A percentile compares a stretch with the other conserved stretches of the same genome.
Evolutionary conservation across 2,888 invertebrate species (phyloP).

Genomic region (Trypoxylon attenuatum): DNA sequence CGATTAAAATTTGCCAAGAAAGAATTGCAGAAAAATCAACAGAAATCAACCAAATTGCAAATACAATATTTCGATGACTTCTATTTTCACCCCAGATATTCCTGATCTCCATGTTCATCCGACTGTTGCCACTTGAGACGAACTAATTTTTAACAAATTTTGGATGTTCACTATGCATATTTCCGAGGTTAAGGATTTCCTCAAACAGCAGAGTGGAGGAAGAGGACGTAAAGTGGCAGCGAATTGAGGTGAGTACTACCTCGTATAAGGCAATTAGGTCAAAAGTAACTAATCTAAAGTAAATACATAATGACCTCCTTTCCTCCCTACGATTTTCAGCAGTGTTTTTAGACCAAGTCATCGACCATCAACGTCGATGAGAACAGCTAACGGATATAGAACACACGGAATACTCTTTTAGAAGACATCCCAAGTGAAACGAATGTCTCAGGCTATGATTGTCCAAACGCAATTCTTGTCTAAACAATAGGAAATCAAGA

Average conservation of each 20-base stretch:
- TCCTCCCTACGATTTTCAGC: background rate
- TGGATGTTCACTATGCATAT: conserved; percentile 15
- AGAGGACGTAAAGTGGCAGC: conserved; percentile 17
- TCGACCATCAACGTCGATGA: too few species aligned
- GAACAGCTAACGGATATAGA: too few species aligned
- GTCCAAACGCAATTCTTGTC: conserved; percentile 75
- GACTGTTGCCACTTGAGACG: background rate
- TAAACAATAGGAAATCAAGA: conserved; percentile 70
- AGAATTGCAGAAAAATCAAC: too few species aligned
- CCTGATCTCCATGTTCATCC: too few species aligned
- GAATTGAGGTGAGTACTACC: conserved; percentile 21
- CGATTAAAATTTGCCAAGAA: conserved; percentile 19
- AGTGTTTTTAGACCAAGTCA: background rate
- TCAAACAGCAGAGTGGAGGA: conserved; percentile 6
- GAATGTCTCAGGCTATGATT: conserved; percentile 74
- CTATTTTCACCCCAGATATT: background rate
- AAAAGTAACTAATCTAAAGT: conserved; percentile 37
- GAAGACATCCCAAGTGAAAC: too few species aligned
- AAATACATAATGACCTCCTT: conserved; percentile 26
- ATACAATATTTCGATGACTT: conserved; percentile 4
- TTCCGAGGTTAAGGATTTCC: conserved; percentile 21
- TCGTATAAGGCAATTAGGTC: conserved; percentile 16
- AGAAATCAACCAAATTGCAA: too few species aligned
- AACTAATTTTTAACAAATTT: conserved; percentile 20
- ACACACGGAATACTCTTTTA: too few species aligned